Percentiles rank a stretch among this genome's conserved stretches.
Evolutionary conservation across 2,113 vertebrate genomes (phyloP).

Genomic region (Rynchops niger): DNA sequence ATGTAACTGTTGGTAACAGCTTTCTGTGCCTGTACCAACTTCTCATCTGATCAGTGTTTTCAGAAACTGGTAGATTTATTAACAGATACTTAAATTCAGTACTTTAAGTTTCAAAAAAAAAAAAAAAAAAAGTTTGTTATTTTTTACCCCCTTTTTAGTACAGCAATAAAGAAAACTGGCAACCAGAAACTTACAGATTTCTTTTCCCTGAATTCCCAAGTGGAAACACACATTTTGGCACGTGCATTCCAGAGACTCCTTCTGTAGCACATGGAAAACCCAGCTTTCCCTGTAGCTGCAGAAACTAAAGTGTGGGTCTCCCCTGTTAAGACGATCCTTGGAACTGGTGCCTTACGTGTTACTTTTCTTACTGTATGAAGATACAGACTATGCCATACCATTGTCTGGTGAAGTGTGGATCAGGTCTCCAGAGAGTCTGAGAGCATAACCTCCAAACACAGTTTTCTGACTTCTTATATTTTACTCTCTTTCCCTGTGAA

Average conservation of each 20-base stretch:
- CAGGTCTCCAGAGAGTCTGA: background rate
- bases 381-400: background rate
- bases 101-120: background rate
- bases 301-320: background rate
- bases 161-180: background rate
- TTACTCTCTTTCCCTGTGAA: background rate
- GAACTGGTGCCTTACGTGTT: background rate
- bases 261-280: background rate
- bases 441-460: background rate
- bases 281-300: background rate
- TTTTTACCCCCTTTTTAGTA: background rate
- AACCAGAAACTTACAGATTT: background rate
- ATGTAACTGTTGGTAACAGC: conserved; percentile 32
- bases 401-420: background rate
- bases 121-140: background rate
- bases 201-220: background rate
- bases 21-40: background rate
- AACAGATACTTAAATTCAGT: background rate
- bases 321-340: background rate
- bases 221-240: background rate
- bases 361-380: background rate
- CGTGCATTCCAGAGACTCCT: background rate
- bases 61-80: background rate
- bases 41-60: background rate
- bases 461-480: background rate